These are phyloP conservation scores for Rhorus exstirpatorius DNA, from an alignment of 2,888 invertebrate species.

Conservation along the genomic window DNA sequence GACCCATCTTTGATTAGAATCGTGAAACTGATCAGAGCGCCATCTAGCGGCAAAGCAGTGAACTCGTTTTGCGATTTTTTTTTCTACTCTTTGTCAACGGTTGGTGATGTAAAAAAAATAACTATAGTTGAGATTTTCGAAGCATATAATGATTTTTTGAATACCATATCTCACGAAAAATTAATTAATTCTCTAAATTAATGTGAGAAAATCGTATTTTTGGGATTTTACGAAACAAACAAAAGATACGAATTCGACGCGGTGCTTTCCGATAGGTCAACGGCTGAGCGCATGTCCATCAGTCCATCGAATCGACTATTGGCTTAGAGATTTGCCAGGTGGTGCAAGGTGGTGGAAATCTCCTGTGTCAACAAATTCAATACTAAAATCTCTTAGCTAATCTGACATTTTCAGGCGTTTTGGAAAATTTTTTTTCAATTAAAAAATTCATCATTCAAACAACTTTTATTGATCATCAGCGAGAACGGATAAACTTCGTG, in stretches of 20 bases:
- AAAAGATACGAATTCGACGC: constrained; percentile 54
- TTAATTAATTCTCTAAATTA: not conserved
- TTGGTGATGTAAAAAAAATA: not conserved
- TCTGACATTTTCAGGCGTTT: constrained; percentile 1
- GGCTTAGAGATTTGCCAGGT: constrained; percentile 33
- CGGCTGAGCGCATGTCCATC: constrained; percentile 52
- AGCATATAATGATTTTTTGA: too few species aligned
- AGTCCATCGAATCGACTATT: too few species aligned
- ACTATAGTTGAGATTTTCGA: too few species aligned
- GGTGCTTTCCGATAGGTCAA: constrained; percentile 60
- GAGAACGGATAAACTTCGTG: not conserved
- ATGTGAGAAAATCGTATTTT: not conserved
- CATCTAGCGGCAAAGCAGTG: not conserved
- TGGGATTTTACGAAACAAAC: not conserved
- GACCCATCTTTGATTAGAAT: constrained; percentile 50
- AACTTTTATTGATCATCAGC: not conserved
- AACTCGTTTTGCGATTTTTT: not conserved
- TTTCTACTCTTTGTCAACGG: not conserved
- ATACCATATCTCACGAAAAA: too few species aligned
- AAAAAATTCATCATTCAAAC: not conserved
- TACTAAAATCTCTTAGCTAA: constrained; percentile 38
- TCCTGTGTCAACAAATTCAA: constrained; percentile 49
- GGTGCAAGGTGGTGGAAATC: constrained; percentile 56
- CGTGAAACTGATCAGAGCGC: constrained; percentile 2
- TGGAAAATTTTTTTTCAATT: constrained; percentile 14